Conservation (phyloP, 2,113 vertebrate genomes). For the Xerus inauris region DNA sequence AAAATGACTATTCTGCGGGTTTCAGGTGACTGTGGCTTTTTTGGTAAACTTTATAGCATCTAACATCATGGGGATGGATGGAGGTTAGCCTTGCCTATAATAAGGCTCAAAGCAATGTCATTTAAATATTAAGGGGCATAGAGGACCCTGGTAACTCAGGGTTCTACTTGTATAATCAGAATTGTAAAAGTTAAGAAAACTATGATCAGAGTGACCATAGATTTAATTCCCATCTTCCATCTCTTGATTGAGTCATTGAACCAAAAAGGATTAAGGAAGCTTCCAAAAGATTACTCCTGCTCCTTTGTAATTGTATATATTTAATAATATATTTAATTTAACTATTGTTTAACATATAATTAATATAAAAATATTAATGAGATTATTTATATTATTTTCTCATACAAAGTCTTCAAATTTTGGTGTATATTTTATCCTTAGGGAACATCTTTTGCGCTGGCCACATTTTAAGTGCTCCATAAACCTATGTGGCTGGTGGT, state of each 20-base stretch:
- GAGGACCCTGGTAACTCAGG: not conserved
- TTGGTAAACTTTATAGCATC: not conserved
- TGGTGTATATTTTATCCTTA: not conserved
- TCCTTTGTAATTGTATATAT: constrained; percentile 17
- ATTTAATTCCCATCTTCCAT: not conserved
- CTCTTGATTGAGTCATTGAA: not conserved
- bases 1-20: constrained; percentile 33
- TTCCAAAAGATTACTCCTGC: not conserved
- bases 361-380: constrained; percentile 5
- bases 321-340: constrained; percentile 5
- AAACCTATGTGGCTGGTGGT: not conserved
- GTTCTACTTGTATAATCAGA: not conserved
- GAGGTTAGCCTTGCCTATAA: not conserved
- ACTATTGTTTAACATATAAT: constrained; percentile 3
- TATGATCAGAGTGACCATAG: not conserved
- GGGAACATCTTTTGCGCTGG: not conserved
- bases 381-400: constrained; percentile 6
- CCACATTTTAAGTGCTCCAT: not conserved
- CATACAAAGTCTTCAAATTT: not conserved
- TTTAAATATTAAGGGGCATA: not conserved
- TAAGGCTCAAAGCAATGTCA: not conserved
- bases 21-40: not conserved
- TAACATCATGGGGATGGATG: not conserved
- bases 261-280: not conserved
- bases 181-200: not conserved